Evolutionary conservation across 2,113 vertebrate species (phyloP).

Genomic region (Anarhynchus alexandrinus): DNA sequence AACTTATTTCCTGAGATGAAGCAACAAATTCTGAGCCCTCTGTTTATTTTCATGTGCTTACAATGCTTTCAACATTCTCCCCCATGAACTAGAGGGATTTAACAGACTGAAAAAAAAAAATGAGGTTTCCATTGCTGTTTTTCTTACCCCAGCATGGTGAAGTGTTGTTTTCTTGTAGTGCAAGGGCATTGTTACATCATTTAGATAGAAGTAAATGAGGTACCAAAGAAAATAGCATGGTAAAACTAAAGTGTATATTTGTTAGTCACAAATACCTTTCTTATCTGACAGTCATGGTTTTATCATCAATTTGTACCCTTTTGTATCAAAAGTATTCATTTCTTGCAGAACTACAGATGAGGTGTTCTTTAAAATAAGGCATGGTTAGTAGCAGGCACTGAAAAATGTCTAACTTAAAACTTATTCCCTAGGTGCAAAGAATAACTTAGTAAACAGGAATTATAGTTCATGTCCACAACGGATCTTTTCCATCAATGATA

Average conservation of each 20-base stretch:
- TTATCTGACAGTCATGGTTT: slow-evolving; percentile 5
- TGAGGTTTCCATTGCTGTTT: neutral
- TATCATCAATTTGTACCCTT: neutral
- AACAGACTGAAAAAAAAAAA: neutral
- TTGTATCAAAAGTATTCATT: neutral
- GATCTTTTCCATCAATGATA: neutral
- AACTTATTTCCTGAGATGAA: neutral
- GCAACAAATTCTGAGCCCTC: neutral
- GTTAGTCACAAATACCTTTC: neutral
- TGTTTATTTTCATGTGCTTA: neutral
- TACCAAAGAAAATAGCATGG: neutral
- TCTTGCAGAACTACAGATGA: neutral
- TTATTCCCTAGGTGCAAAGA: neutral
- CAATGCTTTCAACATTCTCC: neutral
- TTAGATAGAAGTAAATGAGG: neutral
- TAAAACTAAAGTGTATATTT: neutral
- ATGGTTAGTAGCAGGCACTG: neutral
- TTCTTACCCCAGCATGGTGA: neutral
- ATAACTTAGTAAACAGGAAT: neutral
- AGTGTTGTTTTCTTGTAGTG: neutral
- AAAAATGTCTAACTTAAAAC: neutral
- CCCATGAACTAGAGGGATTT: neutral
- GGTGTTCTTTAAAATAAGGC: neutral
- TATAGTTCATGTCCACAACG: neutral
- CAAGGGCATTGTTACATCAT: neutral